Percentiles rank a stretch among this genome's conserved stretches.
These are phyloP conservation scores for Periparus ater DNA, from an alignment of 2,797 vertebrate genomes.

Conservation along the genomic window DNA sequence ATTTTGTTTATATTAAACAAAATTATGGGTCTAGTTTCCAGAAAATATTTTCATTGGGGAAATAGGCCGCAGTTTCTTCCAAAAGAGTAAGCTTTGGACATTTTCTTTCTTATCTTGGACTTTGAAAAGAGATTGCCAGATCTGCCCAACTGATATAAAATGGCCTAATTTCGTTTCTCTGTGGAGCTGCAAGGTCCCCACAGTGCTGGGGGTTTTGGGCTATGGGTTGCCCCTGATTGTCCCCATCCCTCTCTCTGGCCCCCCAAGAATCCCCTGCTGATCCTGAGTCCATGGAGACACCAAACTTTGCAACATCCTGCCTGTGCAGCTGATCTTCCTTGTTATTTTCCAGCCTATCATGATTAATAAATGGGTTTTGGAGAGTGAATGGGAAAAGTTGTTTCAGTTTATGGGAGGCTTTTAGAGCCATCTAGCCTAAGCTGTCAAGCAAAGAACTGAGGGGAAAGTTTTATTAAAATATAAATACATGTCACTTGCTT, in stretches of 20 bases:
- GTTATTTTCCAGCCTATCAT: accelerated
- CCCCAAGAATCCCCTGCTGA: not conserved
- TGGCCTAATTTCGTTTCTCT: not conserved
- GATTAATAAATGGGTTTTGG: not conserved
- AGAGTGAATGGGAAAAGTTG: not conserved
- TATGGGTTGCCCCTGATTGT: not conserved
- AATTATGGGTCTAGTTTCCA: not conserved
- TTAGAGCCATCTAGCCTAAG: not conserved
- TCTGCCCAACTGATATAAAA: not conserved
- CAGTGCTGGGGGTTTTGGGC: not conserved
- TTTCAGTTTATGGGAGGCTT: not conserved
- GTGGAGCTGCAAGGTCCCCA: not conserved
- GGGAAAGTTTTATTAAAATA: not conserved
- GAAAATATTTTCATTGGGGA: not conserved
- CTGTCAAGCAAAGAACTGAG: not conserved
- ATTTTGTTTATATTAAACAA: not conserved
- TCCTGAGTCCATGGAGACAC: not conserved
- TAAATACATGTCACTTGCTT: not conserved
- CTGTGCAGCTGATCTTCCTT: not conserved
- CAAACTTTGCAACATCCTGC: not conserved
- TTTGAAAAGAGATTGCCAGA: not conserved
- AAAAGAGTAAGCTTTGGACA: not conserved
- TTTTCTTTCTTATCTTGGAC: not conserved
- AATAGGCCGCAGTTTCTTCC: not conserved
- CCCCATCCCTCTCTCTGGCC: not conserved